Conservation (phyloP, 1,140 invertebrate species). For the Brachionus rubens region DNA sequence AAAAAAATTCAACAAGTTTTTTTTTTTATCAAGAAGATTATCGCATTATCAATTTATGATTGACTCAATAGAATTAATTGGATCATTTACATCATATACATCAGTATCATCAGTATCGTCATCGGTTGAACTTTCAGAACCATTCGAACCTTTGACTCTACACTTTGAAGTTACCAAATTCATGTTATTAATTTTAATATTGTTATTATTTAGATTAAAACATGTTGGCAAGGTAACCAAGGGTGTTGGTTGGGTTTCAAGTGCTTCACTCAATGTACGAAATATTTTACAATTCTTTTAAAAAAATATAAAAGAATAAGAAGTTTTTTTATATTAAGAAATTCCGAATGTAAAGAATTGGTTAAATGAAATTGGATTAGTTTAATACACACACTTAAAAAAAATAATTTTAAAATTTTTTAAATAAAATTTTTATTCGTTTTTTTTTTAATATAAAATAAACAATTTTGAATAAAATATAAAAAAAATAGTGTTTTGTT, state of each 20-base stretch:
- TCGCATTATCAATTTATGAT: background rate
- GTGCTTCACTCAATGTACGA: slow-evolving; percentile 27
- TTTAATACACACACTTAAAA: background rate
- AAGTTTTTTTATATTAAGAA: background rate
- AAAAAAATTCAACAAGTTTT: too few species aligned
- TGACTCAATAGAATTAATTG: background rate
- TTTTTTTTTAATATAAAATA: background rate
- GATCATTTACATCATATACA: background rate
- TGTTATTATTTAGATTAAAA: background rate
- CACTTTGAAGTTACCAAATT: background rate
- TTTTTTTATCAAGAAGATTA: too few species aligned
- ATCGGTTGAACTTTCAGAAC: background rate
- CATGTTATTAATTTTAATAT: background rate
- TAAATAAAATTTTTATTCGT: background rate
- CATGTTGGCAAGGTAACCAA: background rate
- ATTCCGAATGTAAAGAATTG: background rate
- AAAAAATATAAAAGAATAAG: background rate
- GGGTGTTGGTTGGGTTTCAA: slow-evolving; percentile 10
- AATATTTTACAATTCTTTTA: slow-evolving; percentile 37
- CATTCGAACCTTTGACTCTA: background rate
- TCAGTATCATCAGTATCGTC: background rate
- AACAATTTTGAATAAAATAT: too few species aligned
- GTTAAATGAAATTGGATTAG: slow-evolving; percentile 13
- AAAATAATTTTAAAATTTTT: background rate
- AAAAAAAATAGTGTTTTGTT: too few species aligned